Base-by-base conservation (phyloP, 2,888 invertebrate genomes). In the Drosophila mayaguana region DNA sequence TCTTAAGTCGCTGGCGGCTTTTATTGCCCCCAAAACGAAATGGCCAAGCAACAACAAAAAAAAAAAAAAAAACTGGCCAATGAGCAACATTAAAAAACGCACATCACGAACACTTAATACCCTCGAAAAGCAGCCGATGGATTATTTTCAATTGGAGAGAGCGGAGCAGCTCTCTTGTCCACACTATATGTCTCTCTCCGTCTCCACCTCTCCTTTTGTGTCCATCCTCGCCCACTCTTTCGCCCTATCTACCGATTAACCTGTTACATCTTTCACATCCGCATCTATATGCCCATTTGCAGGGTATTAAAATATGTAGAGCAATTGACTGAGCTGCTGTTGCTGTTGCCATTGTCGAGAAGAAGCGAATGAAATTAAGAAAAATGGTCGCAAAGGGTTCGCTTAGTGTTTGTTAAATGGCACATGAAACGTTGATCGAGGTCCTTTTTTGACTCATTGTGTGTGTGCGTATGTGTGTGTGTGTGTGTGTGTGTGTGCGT, bases 381-480 rank as follows among this genome's bases (percentile, higher is more conserved):
- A 83, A 88, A 88, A 88, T 88, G 83, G 65, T 50, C 75, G 54
- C 85, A 88, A 85, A 88, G 85, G 85, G 88, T 79, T 83, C 65
- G 69, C 83, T 83, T 70, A 75, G 83, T 79, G 81, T 85, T 85
- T 85, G 84, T 83, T 88, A 81, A 85, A 88, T 85, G 84, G 85
- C 77, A 85, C 88, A 88, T 83, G 77, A 70, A 78, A 80, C 72
- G 81, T 83, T 88, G 81, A 85, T 85, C 83, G 88, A 80, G 73
- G 75, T 72, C 82, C 82, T 62, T 72, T 80, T 75, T 79, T 53
- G 11, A 20, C 59, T 16, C 28, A 9, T 2, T 28, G 32, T 43
- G 32, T 56, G 46, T 57, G 53, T 56, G 34, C 9, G 28, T 45
- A 2, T 12, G 20, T 16, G 32, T 43, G 62, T 28, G 50, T 12